A percentile compares a stretch with the other conserved stretches of the same genome.
These are phyloP conservation scores for Synergus umbraculus DNA, from an alignment of 2,888 invertebrate species.

Conservation along the genomic window DNA sequence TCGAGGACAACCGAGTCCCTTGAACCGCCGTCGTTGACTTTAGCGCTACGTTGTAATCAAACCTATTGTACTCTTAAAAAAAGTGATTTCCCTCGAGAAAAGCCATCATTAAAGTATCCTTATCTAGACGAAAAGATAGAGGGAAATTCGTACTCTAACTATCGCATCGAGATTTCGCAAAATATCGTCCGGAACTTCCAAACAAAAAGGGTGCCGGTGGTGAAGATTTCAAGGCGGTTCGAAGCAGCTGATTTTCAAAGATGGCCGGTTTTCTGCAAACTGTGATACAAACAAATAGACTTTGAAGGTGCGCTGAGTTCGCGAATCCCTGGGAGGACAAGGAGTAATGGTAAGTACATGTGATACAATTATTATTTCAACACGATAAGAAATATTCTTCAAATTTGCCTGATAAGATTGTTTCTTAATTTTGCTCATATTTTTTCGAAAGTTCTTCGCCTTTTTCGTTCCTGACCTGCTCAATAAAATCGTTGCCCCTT, in stretches of 20 bases:
- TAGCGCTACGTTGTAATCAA: neutral
- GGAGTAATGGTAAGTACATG: conserved; percentile 22
- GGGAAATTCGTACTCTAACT: neutral
- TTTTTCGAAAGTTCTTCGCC: conserved; percentile 16
- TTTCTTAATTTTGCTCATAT: neutral
- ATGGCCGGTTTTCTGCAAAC: conserved; percentile 48
- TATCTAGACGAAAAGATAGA: neutral
- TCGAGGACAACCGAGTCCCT: neutral
- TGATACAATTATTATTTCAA: neutral
- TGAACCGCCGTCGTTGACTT: neutral
- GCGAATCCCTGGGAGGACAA: conserved; percentile 29
- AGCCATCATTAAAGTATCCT: neutral
- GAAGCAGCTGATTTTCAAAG: conserved; percentile 54
- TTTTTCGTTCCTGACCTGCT: conserved; percentile 50
- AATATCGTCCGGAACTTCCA: neutral
- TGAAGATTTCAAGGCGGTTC: conserved; percentile 26
- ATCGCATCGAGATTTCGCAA: neutral
- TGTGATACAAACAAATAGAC: conserved; percentile 53
- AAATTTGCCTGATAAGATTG: neutral
- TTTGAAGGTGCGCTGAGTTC: conserved; percentile 17
- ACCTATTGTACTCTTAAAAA: neutral
- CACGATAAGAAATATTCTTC: neutral
- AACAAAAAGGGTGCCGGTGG: conserved; percentile 14
- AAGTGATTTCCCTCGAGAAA: neutral
- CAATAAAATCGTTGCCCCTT: conserved; percentile 42